Conservation (phyloP, 2,797 vertebrate species). For the Girardinus metallicus region DNA sequence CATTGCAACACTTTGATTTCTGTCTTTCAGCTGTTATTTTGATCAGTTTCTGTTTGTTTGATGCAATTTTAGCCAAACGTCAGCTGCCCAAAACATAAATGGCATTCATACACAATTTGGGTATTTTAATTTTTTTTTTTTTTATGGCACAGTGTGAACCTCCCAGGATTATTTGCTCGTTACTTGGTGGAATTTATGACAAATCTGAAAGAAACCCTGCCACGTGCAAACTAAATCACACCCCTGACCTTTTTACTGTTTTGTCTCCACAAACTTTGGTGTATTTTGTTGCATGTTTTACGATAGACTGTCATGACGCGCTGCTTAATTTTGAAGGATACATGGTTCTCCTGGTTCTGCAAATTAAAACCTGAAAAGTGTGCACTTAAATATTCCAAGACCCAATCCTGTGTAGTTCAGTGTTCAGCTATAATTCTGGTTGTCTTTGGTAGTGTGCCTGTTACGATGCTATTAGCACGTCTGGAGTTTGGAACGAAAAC, state of each 20-base stretch:
- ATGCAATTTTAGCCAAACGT: neutral
- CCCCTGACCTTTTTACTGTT: neutral
- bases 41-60: neutral
- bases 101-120: neutral
- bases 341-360: neutral
- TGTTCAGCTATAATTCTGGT: neutral
- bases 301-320: neutral
- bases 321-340: neutral
- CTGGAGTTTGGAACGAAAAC: too few species aligned
- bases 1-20: neutral
- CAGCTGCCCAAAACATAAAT: neutral
- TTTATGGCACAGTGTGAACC: neutral
- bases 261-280: neutral
- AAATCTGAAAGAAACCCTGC: neutral
- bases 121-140: neutral
- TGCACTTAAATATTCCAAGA: neutral
- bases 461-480: too few species aligned
- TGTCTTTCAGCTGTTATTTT: neutral
- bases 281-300: neutral
- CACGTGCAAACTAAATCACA: neutral
- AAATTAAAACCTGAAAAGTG: neutral
- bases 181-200: neutral
- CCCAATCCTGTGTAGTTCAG: neutral
- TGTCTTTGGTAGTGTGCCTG: neutral
- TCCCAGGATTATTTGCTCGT: neutral